Base-by-base conservation (phyloP, 2,888 invertebrate species). In the Papilio gigon region DNA sequence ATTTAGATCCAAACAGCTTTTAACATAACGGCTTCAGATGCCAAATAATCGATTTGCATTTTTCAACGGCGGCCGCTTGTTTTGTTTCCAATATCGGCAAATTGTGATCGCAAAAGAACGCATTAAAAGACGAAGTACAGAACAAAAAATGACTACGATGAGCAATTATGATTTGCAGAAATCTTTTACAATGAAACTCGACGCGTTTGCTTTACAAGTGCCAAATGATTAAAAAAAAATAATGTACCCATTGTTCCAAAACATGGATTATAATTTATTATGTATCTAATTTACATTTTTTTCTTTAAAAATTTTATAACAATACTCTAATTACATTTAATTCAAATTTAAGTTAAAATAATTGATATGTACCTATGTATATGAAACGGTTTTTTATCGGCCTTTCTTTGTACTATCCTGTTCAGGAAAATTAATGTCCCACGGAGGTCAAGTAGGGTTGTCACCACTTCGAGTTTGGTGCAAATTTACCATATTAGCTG, bases 11-110 rank as follows among this genome's bases (percentile, higher is more conserved):
- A 25, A 69, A 61, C 40, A 50, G 60, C 42, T 60, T 65, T 60
- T 61, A 69, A 60, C 60, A 20, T 35, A 69, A 60, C 40, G 50
- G 40, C 35, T 58, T 35, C 35, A 58, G 44, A 58, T 64, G 63
- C 37, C 53, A 53, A 68, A 63, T 40, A 65, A 60, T 68, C 53
- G 50, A 40, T 65, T 60, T 11, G n/a, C 22, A 53, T 60, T 65
- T 42, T 47, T 27, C 47, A 47, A 25, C 30, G n/a, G 2, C 11
- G 14, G 14, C 17, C 22, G 9, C 11, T 40, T 40, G 33, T 40
- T 27, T 35, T 62, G 14, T 53, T 60, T 33, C 6, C 22, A 2
- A 33, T 59, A 14, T 22, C 17, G 27, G 8, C 17, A 37, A 2
- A 4, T 27, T 35, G 44, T 9, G 8, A 35, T 35, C 11, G 33